phyloP scores from a whole-genome alignment of 2,797 vertebrate genomes.

The Acipenser oxyrinchus region DNA sequence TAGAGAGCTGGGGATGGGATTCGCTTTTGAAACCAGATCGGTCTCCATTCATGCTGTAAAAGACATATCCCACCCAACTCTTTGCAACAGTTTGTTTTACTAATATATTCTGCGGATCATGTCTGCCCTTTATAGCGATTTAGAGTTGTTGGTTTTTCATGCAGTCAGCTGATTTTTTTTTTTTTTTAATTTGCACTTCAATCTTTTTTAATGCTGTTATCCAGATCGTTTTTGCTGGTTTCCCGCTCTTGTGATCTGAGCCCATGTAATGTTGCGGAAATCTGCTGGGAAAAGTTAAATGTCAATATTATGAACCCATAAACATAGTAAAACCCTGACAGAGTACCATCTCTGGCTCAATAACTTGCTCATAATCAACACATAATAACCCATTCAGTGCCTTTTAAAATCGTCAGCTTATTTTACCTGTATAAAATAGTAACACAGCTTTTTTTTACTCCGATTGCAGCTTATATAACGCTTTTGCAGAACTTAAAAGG shows the following conservation, averaged over 20 bases:
- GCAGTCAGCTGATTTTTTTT: background rate
- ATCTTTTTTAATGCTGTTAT: background rate
- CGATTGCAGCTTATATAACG: constrained; percentile 40
- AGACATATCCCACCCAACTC: no score
- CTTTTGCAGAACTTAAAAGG: constrained; percentile 53
- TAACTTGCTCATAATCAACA: no score
- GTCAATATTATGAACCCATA: constrained; percentile 24
- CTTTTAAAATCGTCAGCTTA: background rate
- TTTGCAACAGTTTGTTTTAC: no score
- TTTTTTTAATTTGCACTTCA: background rate
- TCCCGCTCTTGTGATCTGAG: constrained; percentile 21
- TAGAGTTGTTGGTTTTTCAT: background rate
- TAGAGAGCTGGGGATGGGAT: no score
- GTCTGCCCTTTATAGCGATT: no score
- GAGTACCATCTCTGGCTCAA: no score
- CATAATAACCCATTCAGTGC: background rate
- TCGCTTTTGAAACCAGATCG: no score
- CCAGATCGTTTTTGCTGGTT: no score
- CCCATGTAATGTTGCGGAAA: constrained; percentile 28
- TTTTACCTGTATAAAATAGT: constrained; percentile 21
- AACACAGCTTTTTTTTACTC: constrained; percentile 26
- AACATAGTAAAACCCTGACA: constrained; percentile 20
- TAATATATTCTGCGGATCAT: no score
- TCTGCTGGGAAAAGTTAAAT: constrained; percentile 31
- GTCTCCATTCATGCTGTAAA: no score